Conservation (phyloP, 2,888 invertebrate species). For the Sericinus montela region DNA sequence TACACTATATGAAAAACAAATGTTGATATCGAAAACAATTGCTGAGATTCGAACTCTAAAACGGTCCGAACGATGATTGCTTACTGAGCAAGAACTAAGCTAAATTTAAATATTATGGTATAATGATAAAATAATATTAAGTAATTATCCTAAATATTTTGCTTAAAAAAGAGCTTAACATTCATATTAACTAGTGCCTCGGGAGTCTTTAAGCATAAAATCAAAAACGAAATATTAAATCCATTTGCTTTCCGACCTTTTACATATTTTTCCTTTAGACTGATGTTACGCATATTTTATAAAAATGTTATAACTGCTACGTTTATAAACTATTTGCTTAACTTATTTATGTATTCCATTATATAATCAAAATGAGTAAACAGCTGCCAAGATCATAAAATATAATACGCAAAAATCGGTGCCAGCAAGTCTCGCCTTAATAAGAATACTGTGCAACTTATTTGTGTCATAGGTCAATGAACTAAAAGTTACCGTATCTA, state of each 20-base stretch:
- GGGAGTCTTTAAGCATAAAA: constrained; percentile 33
- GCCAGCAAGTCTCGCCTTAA: constrained; percentile 48
- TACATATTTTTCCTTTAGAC: constrained; percentile 9
- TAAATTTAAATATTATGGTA: too few species aligned
- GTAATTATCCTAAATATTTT: constrained; percentile 26
- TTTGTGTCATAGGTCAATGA: constrained; percentile 8
- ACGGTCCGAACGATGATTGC: too few species aligned
- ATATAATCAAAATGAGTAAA: constrained; percentile 9
- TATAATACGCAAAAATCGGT: constrained; percentile 40
- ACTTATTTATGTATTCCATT: constrained; percentile 1
- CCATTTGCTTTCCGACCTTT: constrained; percentile 20
- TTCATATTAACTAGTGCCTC: constrained; percentile 32
- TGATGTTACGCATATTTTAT: constrained; percentile 6
- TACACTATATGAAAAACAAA: too few species aligned
- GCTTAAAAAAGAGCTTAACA: constrained; percentile 32
- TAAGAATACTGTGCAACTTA: constrained; percentile 4
- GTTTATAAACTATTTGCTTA: too few species aligned
- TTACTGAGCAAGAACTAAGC: too few species aligned
- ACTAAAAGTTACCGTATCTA: too few species aligned
- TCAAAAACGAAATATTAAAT: constrained; percentile 33
- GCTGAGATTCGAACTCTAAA: too few species aligned
- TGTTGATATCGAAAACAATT: too few species aligned
- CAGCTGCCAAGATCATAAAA: constrained; percentile 14
- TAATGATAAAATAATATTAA: constrained; percentile 6
- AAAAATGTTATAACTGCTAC: too few species aligned